Base-by-base conservation (phyloP, 2,888 invertebrate species). In the Drosophila longiperda region DNA sequence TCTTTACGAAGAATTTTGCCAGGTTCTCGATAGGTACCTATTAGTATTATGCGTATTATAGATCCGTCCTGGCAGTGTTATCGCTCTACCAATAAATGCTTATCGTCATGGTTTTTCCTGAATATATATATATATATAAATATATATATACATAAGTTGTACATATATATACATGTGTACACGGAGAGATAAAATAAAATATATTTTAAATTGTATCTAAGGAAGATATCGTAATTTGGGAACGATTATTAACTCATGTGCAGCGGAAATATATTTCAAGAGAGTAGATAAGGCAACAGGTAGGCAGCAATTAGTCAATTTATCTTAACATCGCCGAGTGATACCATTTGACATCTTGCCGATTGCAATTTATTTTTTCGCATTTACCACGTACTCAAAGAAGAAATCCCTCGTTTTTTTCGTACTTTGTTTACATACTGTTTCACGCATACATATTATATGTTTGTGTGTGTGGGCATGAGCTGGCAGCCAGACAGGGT, bases 221-320 rank as follows among this genome's bases (percentile, higher is more conserved):
- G 17, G 60, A 53, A 32, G 29, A 33, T 40, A 49, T 54, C 26
- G 48, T 54, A 36, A 71, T 63, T 80, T 53, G 29, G 45, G 9
- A 59, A 63, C 38, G 66, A 49, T 66, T 70, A 79, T 69, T 75
- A 66, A 48, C 17, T 57, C 45, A 49, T 63, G 55, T 73, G 62
- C 73, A 80, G 36, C 80, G 78, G 80, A 75, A 71, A 64, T 58
- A 75, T 23, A 38, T 50, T 54, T 76, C 71, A 55, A 38, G 42
- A 61, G 49, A n/a, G 23, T 38, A 71, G 66, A 77, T 77, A 50
- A 50, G 52, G 57, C 40, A 78, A 62, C 79, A 77, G 69, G 74
- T 68, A 69, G 48, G 4, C 45, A 67, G 49, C 79, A 78, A 65
- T 68, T 64, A 68, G 38, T 3, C 45, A 50, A 64, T 60, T 53